Evolutionary conservation across 92 coral and sea anemone genomes (phyloP).

Genomic region (Pocillopora grandis): DNA sequence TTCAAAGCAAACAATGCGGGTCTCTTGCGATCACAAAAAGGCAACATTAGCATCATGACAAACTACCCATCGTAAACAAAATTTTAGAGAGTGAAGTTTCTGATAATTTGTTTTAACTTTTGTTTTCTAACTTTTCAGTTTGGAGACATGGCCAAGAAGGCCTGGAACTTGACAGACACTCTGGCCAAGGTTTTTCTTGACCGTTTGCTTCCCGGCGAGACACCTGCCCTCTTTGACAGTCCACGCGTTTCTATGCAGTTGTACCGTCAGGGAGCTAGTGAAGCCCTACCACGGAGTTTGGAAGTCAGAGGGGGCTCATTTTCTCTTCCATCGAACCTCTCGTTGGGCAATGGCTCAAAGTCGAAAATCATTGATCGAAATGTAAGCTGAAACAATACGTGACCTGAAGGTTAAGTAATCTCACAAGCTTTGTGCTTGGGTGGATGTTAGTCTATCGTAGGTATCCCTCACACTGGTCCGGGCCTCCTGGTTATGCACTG

Average conservation of each 20-base stretch:
- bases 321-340: slow-evolving; percentile 36
- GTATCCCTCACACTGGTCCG: no score
- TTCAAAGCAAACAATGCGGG: no score
- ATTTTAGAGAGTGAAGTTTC: neutral
- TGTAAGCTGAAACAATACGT: neutral
- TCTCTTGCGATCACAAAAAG: no score
- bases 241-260: slow-evolving; percentile 37
- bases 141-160: slow-evolving; percentile 34
- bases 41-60: no score
- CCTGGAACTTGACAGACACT: slow-evolving; percentile 29
- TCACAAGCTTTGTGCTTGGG: no score
- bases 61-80: no score
- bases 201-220: slow-evolving; percentile 44
- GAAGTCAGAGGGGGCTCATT: slow-evolving; percentile 43
- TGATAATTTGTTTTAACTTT: neutral
- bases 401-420: no score
- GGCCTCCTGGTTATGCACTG: neutral
- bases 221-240: slow-evolving; percentile 27
- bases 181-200: slow-evolving; percentile 30
- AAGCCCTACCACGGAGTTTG: slow-evolving; percentile 27
- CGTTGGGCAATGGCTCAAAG: neutral
- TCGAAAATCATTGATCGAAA: slow-evolving; percentile 7
- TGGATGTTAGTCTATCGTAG: no score
- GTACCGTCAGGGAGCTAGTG: slow-evolving; percentile 30
- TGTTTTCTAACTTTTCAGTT: neutral